Conservation (phyloP, 1,140 invertebrate genomes). For the Eciton burchellii region DNA sequence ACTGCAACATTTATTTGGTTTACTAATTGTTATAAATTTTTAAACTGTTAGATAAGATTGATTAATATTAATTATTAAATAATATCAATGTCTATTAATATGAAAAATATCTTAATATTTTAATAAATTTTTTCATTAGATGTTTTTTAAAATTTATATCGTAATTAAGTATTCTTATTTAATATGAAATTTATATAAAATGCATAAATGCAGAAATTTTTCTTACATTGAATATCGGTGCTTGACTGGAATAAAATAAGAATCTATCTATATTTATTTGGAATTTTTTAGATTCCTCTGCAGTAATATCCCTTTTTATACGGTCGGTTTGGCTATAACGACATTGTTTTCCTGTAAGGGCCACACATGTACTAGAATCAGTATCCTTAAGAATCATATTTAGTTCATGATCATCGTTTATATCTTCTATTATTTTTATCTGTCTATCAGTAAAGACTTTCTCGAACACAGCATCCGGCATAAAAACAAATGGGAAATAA, state of each 20-base stretch:
- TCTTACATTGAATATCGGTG: slow-evolving; percentile 73
- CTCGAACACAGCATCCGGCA: slow-evolving; percentile 73
- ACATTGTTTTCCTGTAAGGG: slow-evolving; percentile 80
- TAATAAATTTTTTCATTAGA: not conserved
- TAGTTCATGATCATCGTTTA: slow-evolving; percentile 77
- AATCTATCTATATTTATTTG: slow-evolving; percentile 63
- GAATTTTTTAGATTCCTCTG: slow-evolving; percentile 42
- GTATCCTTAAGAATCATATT: slow-evolving; percentile 74
- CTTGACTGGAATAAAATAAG: slow-evolving; percentile 74
- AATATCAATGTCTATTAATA: too few relatives aligned
- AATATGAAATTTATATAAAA: too few relatives aligned
- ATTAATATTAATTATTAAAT: too few relatives aligned
- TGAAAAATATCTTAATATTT: too few relatives aligned
- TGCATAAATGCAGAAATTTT: not conserved
- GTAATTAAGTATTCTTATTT: not conserved
- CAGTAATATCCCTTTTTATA: slow-evolving; percentile 68
- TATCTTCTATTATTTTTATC: slow-evolving; percentile 67
- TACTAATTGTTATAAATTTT: too few relatives aligned
- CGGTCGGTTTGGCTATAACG: slow-evolving; percentile 75
- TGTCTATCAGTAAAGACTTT: slow-evolving; percentile 76
- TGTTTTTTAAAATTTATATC: not conserved
- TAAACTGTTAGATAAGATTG: too few relatives aligned
- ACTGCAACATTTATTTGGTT: slow-evolving; percentile 23
- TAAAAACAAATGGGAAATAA: slow-evolving; percentile 78
- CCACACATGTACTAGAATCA: slow-evolving; percentile 74